Evolutionary conservation across 1,140 invertebrate species (phyloP).

Genomic region (Mactra quadrangularis): DNA sequence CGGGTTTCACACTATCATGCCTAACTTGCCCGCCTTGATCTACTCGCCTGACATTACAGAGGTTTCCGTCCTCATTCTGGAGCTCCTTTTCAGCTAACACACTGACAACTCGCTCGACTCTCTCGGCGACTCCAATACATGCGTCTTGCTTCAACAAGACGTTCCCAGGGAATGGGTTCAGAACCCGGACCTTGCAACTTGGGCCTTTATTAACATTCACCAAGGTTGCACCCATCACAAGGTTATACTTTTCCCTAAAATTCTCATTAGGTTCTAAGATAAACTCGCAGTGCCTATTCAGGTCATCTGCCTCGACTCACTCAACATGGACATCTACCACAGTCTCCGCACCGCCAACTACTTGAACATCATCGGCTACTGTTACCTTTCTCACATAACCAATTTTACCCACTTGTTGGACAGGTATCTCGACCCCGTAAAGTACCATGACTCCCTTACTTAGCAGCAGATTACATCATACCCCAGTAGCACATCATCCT

Average conservation of each 20-base stretch:
- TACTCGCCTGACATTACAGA: too few relatives aligned
- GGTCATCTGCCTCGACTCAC: background rate
- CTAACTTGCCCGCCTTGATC: too few relatives aligned
- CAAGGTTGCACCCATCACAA: slow-evolving; percentile 2
- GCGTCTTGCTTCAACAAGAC: too few relatives aligned
- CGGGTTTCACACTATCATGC: background rate
- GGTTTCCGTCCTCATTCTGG: too few relatives aligned
- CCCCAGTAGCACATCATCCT: slow-evolving; percentile 7
- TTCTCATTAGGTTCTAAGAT: background rate
- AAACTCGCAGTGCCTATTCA: background rate
- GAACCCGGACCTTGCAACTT: slow-evolving; percentile 5
- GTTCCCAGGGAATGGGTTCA: background rate
- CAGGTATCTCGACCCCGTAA: slow-evolving; percentile 2
- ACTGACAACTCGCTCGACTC: background rate
- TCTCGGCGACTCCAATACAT: background rate
- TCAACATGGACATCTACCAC: slow-evolving; percentile 3
- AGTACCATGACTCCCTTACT: slow-evolving; percentile 2
- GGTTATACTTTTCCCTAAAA: background rate
- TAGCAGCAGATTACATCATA: slow-evolving; percentile 17
- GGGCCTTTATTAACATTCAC: slow-evolving; percentile 1
- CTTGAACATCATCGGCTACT: background rate
- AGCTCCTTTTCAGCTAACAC: background rate
- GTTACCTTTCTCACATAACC: background rate
- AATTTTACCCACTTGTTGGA: background rate
- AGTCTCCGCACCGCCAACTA: background rate